Conservation (phyloP, 2,113 vertebrate genomes). For the Mesocricetus auratus region DNA sequence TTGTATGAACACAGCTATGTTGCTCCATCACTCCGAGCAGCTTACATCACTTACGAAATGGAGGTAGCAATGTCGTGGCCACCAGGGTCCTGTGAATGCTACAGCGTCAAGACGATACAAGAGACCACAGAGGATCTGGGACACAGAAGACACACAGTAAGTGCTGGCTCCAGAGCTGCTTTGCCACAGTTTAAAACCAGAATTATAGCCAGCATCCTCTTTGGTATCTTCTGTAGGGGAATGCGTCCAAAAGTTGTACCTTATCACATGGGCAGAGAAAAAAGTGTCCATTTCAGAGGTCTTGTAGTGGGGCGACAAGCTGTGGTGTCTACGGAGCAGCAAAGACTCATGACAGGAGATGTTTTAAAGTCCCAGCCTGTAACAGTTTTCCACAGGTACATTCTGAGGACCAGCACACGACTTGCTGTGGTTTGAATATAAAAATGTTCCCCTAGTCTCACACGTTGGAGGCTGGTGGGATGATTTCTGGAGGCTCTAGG, state of each 20-base stretch:
- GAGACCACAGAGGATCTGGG: neutral
- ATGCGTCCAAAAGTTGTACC: neutral
- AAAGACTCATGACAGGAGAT: neutral
- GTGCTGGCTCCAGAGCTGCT: neutral
- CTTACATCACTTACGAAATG: neutral
- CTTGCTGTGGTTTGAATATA: neutral
- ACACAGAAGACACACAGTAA: neutral
- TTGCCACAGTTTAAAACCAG: neutral
- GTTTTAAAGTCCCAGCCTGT: too few relatives aligned
- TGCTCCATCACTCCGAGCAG: neutral
- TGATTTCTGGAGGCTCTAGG: neutral
- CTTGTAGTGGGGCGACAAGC: neutral
- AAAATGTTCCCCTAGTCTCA: neutral
- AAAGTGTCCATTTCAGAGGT: neutral
- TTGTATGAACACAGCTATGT: neutral
- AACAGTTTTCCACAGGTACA: neutral
- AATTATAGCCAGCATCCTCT: neutral
- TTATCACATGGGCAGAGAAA: neutral
- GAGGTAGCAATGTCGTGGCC: neutral
- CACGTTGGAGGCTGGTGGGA: neutral
- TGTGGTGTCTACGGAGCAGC: neutral
- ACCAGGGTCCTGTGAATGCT: neutral
- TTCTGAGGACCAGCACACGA: neutral
- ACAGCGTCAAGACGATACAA: neutral
- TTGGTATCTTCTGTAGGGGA: neutral